These are phyloP conservation scores for Chaitophorus viminalis DNA, from an alignment of 2,888 invertebrate species.

Conservation along the genomic window DNA sequence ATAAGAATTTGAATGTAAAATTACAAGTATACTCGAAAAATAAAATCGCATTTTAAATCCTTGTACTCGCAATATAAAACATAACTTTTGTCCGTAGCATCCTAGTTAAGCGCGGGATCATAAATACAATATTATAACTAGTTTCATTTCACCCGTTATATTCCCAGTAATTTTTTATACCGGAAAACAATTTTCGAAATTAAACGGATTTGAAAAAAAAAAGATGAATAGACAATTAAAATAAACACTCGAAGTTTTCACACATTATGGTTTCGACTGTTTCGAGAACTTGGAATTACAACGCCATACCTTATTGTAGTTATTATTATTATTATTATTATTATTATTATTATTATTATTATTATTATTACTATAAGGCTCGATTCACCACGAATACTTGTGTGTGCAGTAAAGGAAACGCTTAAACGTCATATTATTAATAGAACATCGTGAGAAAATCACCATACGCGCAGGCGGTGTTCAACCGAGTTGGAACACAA, in stretches of 20 bases:
- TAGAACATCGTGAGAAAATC: conserved; percentile 38
- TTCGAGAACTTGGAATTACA: background rate
- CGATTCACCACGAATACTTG: background rate
- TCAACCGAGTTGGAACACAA: conserved; percentile 11
- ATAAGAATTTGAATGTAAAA: background rate
- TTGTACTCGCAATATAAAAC: background rate
- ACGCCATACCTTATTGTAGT: background rate
- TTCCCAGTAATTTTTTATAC: background rate
- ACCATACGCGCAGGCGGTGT: background rate
- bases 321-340: background rate
- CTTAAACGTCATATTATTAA: background rate
- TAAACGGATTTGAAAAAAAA: background rate
- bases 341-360: too few relatives aligned
- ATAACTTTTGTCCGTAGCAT: background rate
- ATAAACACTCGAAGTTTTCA: background rate
- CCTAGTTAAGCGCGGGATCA: background rate
- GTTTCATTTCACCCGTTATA: background rate
- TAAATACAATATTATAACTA: background rate
- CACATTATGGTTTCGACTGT: background rate
- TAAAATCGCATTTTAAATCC: background rate
- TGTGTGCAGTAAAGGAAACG: background rate
- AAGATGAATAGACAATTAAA: background rate
- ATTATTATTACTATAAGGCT: background rate
- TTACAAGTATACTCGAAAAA: background rate
- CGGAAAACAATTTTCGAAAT: background rate